Conservation (phyloP, 2,888 invertebrate genomes). For the Octodonta nipae region DNA sequence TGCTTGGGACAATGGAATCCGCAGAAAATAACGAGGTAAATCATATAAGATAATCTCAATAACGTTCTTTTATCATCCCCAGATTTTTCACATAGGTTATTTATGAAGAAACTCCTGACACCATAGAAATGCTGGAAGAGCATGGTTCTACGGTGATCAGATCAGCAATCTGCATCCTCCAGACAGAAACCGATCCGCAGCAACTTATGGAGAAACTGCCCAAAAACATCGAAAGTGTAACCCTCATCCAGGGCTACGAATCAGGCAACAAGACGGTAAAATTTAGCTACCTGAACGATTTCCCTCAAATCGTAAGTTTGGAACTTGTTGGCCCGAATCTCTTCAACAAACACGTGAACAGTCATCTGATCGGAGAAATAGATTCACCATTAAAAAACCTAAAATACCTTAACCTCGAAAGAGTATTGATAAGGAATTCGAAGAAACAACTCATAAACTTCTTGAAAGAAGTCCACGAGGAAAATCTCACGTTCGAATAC, state of each 20-base stretch:
- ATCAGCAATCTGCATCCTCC: slow-evolving; percentile 42
- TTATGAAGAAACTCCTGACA: slow-evolving; percentile 32
- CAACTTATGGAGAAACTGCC: slow-evolving; percentile 36
- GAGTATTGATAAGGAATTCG: slow-evolving; percentile 27
- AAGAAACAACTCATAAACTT: slow-evolving; percentile 31
- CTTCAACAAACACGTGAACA: slow-evolving; percentile 21
- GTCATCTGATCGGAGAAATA: slow-evolving; percentile 36
- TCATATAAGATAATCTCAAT: slow-evolving; percentile 2
- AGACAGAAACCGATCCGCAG: slow-evolving; percentile 34
- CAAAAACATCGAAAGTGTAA: slow-evolving; percentile 40
- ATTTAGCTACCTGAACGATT: slow-evolving; percentile 36
- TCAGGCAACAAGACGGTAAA: slow-evolving; percentile 36
- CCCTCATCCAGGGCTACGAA: slow-evolving; percentile 43
- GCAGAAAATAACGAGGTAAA: slow-evolving; percentile 32
- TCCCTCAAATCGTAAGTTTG: slow-evolving; percentile 42
- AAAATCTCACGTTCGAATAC: slow-evolving; percentile 30
- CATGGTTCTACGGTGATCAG: slow-evolving; percentile 33
- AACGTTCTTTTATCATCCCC: slow-evolving; percentile 1
- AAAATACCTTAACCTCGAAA: slow-evolving; percentile 43
- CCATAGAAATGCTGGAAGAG: slow-evolving; percentile 27
- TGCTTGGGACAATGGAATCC: slow-evolving; percentile 17
- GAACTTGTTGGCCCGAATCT: slow-evolving; percentile 45
- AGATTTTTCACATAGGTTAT: slow-evolving; percentile 35
- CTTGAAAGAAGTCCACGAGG: slow-evolving; percentile 33
- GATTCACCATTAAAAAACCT: slow-evolving; percentile 37